phyloP scores from a whole-genome alignment of 2,888 invertebrate species.

The Erebia ligea region DNA sequence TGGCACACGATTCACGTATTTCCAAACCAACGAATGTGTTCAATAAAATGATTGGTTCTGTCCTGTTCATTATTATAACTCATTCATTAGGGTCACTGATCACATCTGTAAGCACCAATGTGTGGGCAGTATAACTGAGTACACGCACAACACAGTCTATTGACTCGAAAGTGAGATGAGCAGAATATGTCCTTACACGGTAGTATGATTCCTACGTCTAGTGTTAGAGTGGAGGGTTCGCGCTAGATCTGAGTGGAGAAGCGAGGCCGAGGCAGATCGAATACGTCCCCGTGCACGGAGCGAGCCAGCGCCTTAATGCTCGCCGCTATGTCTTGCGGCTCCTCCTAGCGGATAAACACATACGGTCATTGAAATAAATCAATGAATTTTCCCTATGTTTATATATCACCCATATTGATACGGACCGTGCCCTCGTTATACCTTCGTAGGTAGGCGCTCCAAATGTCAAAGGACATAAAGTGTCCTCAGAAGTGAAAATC shows the following conservation, averaged over 20 bases:
- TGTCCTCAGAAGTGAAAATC: too few species aligned
- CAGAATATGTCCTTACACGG: constrained; percentile 27
- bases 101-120: constrained; percentile 70
- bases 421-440: too few species aligned
- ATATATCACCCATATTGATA: not conserved
- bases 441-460: too few species aligned
- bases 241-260: constrained; percentile 92
- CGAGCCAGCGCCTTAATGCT: constrained; percentile 96
- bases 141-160: constrained; percentile 58
- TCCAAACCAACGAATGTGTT: constrained; percentile 13
- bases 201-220: constrained; percentile 15
- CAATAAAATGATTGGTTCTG: constrained; percentile 12
- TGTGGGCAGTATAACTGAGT: constrained; percentile 49
- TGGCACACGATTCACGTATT: constrained; percentile 23
- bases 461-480: too few species aligned
- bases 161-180: constrained; percentile 35
- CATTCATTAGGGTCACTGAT: constrained; percentile 67
- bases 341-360: constrained; percentile 67
- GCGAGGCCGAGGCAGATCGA: constrained; percentile 93
- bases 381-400: not conserved
- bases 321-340: constrained; percentile 92
- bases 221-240: not conserved
- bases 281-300: constrained; percentile 95
- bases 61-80: not conserved
- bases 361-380: not conserved